Evolutionary conservation across 2,797 vertebrate species (phyloP).

Genomic region (Typhlichthys eigenmanni): DNA sequence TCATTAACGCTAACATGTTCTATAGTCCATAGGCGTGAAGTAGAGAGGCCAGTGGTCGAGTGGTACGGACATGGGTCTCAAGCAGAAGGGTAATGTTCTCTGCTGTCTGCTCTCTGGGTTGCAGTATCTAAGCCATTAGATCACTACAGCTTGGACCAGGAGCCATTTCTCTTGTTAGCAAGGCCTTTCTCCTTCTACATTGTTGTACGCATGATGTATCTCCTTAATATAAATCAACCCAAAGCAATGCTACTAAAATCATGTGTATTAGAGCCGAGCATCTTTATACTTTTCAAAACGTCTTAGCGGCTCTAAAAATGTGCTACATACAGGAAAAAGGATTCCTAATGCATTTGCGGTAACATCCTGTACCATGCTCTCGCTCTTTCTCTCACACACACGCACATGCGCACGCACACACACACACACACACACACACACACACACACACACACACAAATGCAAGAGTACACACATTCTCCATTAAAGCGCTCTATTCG

Average conservation of each 20-base stretch:
- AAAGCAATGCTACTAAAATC: conserved; percentile 35
- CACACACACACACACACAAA: conserved; percentile 33
- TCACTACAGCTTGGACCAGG: too few relatives aligned
- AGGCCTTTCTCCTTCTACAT: neutral
- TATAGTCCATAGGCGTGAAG: too few relatives aligned
- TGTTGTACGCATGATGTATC: conserved; percentile 32
- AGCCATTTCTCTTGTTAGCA: too few relatives aligned
- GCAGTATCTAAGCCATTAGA: too few relatives aligned
- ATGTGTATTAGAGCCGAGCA: conserved; percentile 57
- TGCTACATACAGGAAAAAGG: conserved; percentile 48
- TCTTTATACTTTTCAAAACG: conserved; percentile 65
- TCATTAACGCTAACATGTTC: too few relatives aligned
- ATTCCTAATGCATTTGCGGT: conserved; percentile 69
- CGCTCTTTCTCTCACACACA: conserved; percentile 20
- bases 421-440: conserved; percentile 27
- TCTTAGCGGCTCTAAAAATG: conserved; percentile 48
- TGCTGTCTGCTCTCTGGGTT: too few relatives aligned
- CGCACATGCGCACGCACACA: conserved; percentile 29
- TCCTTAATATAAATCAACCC: conserved; percentile 34
- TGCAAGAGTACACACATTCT: conserved; percentile 51
- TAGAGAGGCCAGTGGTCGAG: too few relatives aligned
- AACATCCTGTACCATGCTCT: conserved; percentile 56
- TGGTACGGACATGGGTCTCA: too few relatives aligned
- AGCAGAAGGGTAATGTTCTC: too few relatives aligned
- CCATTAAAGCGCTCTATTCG: conserved; percentile 68